Base-by-base conservation (phyloP, 1,140 invertebrate species). In the Aethina tumida region DNA sequence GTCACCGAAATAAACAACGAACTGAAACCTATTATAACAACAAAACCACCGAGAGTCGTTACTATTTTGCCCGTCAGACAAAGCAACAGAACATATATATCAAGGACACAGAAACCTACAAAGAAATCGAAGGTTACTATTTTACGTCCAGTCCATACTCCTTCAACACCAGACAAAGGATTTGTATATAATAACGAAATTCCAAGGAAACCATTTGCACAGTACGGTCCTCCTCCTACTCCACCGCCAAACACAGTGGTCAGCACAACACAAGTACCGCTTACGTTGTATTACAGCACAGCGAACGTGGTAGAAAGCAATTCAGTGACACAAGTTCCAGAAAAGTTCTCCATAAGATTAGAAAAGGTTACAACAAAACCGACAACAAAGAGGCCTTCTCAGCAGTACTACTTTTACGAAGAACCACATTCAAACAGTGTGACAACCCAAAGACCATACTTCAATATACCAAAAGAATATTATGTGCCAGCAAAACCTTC, bases 391-490 rank as follows among this genome's bases (percentile, higher is more conserved):
- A 59, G 60, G 19, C 58, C 71, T 12, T 60, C 66, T 19, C 69
- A 71, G 12, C 71, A 70, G 49, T 75, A 73, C 45, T 73, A 67
- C 53, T 73, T 69, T 41, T 69, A 74, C 38, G 70, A 73, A 45
- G 43, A 47, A 31, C 35, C 40, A 4, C 29, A 55, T 53, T 9
- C 52, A 52, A 35, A 53, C 56, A 8, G 48, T 60, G 4, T 66
- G 33, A 59, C 60, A 2, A 67, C 64, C 0, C 58, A 62, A 15
- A 41, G 53, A 3, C 41, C 59, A 0, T 70, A 33, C 43, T 47
- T 51, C 42, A 37, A 56, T 34, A 30, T 44, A 10, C 68, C 21
- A 58, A 68, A 47, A 64, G 62, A 53, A 10, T 55, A 53, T 29
- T 55, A 50, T 27, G 13, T 49, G 6, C 30, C 43, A 18, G 29